Conservation (phyloP, 2,113 vertebrate species). For the Solea senegalensis region DNA sequence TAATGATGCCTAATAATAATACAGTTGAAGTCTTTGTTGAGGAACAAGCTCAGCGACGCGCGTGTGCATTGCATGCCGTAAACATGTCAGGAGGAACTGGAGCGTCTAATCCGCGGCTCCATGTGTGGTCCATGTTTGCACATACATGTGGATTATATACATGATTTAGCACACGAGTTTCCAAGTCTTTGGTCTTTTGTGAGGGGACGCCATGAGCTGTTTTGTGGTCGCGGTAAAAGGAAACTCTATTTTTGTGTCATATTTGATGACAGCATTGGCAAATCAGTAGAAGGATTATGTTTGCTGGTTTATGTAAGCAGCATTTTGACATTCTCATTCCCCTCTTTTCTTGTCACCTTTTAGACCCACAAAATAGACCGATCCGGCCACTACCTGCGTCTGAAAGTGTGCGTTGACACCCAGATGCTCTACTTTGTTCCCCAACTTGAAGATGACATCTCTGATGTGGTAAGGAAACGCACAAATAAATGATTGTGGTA, state of each 20-base stretch:
- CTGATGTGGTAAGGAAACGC: slow-evolving; percentile 88
- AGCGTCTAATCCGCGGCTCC: slow-evolving; percentile 38
- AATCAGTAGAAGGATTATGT: no score
- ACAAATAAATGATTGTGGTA: no score
- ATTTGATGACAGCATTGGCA: neutral
- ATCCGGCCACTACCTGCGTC: slow-evolving; percentile 86
- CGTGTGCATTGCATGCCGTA: slow-evolving; percentile 9
- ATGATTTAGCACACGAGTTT: slow-evolving; percentile 1
- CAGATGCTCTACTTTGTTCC: slow-evolving; percentile 87
- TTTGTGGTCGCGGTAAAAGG: neutral
- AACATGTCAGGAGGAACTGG: slow-evolving; percentile 50
- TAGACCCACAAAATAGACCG: slow-evolving; percentile 88
- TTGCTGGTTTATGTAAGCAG: neutral
- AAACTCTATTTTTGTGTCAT: neutral
- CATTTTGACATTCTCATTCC: neutral
- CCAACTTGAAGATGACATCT: slow-evolving; percentile 91
- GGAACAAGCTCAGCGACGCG: slow-evolving; percentile 8
- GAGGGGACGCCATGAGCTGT: neutral
- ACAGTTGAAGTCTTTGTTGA: neutral
- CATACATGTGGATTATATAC: slow-evolving; percentile 6
- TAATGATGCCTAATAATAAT: slow-evolving; percentile 43
- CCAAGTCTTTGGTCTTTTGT: slow-evolving; percentile 5
- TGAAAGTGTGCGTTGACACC: slow-evolving; percentile 88
- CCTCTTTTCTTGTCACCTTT: slow-evolving; percentile 10
- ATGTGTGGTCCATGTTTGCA: slow-evolving; percentile 20